A percentile compares a stretch with the other conserved stretches of the same genome.
These are phyloP conservation scores for Ephestia elutella DNA, from an alignment of 1,140 invertebrate species.

Conservation along the genomic window DNA sequence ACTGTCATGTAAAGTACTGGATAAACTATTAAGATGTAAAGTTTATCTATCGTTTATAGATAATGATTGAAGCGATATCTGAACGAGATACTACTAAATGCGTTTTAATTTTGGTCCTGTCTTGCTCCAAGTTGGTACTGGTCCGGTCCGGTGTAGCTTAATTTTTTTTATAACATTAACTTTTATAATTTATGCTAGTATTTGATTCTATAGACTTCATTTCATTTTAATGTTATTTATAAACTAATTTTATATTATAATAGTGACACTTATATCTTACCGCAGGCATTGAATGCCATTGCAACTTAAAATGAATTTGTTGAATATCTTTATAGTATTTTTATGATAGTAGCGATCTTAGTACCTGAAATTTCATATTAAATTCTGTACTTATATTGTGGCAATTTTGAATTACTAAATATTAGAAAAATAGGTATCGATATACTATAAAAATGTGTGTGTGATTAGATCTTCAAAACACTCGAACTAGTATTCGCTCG, in stretches of 20 bases:
- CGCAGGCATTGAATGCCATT: not conserved
- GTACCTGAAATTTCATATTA: not conserved
- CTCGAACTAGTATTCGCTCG: no score
- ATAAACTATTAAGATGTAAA: conserved; percentile 16
- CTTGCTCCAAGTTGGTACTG: not conserved
- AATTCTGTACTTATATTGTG: not conserved
- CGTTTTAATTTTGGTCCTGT: not conserved
- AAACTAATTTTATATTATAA: not conserved
- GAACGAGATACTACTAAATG: not conserved
- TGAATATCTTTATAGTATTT: not conserved
- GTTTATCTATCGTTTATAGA: not conserved
- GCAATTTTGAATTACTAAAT: no score
- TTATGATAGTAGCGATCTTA: not conserved
- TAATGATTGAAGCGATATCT: not conserved
- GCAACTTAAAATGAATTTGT: not conserved
- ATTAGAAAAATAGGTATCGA: no score
- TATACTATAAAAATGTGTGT: no score
- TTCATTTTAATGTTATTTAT: conserved; percentile 5
- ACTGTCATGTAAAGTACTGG: not conserved
- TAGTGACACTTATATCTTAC: not conserved
- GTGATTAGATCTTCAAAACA: no score
- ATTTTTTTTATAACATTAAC: not conserved
- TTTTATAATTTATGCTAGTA: not conserved
- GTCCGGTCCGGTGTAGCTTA: not conserved
- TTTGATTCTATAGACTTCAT: not conserved